Evolutionary conservation across 2,113 vertebrate species (phyloP).

Genomic region (Platysternon megacephalum): DNA sequence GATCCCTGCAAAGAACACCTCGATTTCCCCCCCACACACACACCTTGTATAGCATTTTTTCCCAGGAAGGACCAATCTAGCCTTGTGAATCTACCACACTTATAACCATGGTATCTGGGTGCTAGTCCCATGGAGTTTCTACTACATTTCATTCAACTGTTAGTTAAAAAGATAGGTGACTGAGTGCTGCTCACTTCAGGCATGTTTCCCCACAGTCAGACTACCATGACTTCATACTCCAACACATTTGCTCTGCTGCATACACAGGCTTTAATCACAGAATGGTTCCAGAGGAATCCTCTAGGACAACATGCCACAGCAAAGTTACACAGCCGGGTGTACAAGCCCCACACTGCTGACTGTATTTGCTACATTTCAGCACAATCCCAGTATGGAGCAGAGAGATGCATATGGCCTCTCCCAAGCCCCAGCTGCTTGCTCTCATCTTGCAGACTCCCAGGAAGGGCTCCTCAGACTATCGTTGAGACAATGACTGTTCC

Average conservation of each 20-base stretch:
- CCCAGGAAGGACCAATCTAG: neutral
- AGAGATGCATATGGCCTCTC: neutral
- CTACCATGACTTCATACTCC: neutral
- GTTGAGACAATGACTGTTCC: neutral
- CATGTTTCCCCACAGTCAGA: neutral
- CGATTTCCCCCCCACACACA: neutral
- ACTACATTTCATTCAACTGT: neutral
- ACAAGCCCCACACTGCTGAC: neutral
- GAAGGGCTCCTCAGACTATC: neutral
- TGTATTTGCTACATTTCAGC: neutral
- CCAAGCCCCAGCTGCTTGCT: neutral
- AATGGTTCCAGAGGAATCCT: neutral
- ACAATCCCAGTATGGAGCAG: neutral
- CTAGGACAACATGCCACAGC: neutral
- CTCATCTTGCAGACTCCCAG: neutral
- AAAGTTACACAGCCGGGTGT: neutral
- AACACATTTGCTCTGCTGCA: neutral
- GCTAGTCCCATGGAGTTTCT: neutral
- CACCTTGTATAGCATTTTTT: neutral
- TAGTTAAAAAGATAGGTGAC: neutral
- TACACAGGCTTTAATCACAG: neutral
- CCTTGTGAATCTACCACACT: neutral
- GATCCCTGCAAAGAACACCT: neutral
- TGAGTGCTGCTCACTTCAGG: neutral
- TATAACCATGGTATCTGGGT: neutral